phyloP scores from a whole-genome alignment of 2,113 vertebrate genomes.

The Percina caprodes region DNA sequence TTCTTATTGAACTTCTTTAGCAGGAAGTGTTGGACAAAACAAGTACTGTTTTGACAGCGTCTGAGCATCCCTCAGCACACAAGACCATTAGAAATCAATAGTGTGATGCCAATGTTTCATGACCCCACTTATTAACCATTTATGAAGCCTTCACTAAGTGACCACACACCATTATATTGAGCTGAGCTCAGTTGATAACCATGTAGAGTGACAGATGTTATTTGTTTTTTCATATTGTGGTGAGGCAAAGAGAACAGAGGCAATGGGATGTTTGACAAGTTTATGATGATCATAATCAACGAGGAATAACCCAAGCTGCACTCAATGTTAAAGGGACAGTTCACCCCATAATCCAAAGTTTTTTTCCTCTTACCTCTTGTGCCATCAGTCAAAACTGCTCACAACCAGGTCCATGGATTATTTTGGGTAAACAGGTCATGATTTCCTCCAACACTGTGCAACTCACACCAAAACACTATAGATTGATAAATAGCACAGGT shows the following conservation, averaged over 20 bases:
- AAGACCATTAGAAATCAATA: conserved; percentile 53
- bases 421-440: no score
- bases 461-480: no score
- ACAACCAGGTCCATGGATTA: no score
- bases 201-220: conserved; percentile 24
- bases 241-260: conserved; percentile 2
- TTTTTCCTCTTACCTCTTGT: no score
- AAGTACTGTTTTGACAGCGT: conserved; percentile 46
- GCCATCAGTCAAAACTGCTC: no score
- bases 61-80: conserved; percentile 50
- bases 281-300: neutral
- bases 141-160: conserved; percentile 47
- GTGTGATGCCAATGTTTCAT: conserved; percentile 34
- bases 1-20: conserved; percentile 31
- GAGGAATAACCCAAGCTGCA: neutral
- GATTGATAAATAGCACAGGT: no score
- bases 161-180: conserved; percentile 22
- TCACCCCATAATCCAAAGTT: no score
- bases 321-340: neutral
- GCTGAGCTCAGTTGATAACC: conserved; percentile 4
- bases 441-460: no score
- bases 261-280: neutral
- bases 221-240: neutral
- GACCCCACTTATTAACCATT: conserved; percentile 53
- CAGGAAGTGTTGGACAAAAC: conserved; percentile 16